These are phyloP conservation scores for Pherbina coryleti DNA, from an alignment of 2,888 invertebrate genomes.

Conservation along the genomic window DNA sequence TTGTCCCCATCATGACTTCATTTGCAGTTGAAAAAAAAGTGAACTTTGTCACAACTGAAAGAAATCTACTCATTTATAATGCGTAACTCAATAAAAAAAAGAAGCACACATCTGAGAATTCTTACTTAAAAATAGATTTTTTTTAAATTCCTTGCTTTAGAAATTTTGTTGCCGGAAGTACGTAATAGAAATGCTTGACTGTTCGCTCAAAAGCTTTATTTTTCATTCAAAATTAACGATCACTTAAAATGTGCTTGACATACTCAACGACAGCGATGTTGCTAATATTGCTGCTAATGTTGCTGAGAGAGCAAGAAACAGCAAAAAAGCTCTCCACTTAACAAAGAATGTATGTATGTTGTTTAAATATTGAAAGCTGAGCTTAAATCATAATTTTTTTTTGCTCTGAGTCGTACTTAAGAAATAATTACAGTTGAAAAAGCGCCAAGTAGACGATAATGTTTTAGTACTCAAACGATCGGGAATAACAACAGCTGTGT, in stretches of 20 bases:
- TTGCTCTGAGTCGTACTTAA: neutral
- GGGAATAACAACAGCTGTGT: neutral
- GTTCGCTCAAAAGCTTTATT: neutral
- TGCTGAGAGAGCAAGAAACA: neutral
- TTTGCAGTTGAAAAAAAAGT: too few relatives aligned
- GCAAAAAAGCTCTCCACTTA: neutral
- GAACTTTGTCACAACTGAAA: too few relatives aligned
- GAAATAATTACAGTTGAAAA: neutral
- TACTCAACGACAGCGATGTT: neutral
- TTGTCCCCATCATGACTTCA: too few relatives aligned
- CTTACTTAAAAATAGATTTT: too few relatives aligned
- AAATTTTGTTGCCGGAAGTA: too few relatives aligned
- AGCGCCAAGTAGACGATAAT: neutral
- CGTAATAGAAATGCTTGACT: too few relatives aligned
- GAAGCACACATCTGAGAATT: too few relatives aligned
- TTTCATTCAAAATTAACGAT: neutral
- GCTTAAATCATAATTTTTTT: slow-evolving; percentile 2
- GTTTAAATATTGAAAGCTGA: neutral
- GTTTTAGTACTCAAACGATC: slow-evolving; percentile 20
- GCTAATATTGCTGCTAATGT: too few relatives aligned
- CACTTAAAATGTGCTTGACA: neutral
- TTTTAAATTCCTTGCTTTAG: too few relatives aligned
- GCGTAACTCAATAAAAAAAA: too few relatives aligned
- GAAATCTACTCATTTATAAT: too few relatives aligned
- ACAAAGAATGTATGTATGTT: too few relatives aligned